These are phyloP conservation scores for Larimichthys crocea DNA, from an alignment of 2,113 vertebrate genomes.

Conservation along the genomic window DNA sequence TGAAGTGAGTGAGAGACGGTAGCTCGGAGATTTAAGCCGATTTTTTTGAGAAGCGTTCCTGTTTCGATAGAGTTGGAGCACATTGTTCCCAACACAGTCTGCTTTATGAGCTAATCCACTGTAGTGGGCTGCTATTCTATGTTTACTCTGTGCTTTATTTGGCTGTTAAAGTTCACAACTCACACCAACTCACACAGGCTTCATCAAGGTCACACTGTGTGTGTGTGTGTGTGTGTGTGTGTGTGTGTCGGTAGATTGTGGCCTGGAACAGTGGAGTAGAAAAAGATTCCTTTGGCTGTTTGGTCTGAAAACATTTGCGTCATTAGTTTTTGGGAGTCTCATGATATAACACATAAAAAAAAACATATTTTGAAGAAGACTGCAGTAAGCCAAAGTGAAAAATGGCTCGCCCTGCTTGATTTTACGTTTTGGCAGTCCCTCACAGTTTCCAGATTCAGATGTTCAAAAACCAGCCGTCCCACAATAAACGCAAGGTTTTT, in stretches of 20 bases:
- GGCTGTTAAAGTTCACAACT: constrained; percentile 34
- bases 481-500: background rate
- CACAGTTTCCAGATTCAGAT: background rate
- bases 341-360: background rate
- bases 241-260: background rate
- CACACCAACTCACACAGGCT: constrained; percentile 5
- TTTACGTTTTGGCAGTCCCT: background rate
- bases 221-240: background rate
- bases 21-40: background rate
- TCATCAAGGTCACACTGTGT: constrained; percentile 29
- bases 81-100: constrained; percentile 6
- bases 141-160: constrained; percentile 48
- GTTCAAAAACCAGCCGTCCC: background rate
- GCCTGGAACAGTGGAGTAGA: background rate
- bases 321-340: background rate
- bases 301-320: constrained; percentile 6
- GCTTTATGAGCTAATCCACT: constrained; percentile 22
- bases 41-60: background rate
- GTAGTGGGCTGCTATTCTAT: background rate
- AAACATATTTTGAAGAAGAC: background rate
- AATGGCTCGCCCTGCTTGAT: background rate
- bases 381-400: background rate
- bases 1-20: constrained; percentile 1
- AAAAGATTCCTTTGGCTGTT: background rate
- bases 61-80: constrained; percentile 6